phyloP scores from a whole-genome alignment of 2,797 vertebrate genomes.

The Micropoecilia bifurca region DNA sequence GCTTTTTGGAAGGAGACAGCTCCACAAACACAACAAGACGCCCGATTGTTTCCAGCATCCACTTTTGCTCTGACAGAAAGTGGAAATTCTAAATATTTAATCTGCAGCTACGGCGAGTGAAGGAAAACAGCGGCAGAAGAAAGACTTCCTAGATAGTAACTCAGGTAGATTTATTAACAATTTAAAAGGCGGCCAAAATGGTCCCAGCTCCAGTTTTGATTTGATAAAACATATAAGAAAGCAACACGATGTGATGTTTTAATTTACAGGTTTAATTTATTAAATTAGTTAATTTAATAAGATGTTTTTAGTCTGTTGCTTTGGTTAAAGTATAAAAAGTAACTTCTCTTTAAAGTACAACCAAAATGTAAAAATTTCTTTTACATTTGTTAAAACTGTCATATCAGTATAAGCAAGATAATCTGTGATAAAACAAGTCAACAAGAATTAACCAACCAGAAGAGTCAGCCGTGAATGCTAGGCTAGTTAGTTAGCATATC shows the following conservation, averaged over 20 bases:
- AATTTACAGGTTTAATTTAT: not conserved
- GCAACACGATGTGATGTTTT: not conserved
- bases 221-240: not conserved
- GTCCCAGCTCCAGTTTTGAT: not conserved
- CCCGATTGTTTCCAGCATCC: not conserved
- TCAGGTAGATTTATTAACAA: not conserved
- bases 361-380: too few species aligned
- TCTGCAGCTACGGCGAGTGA: not conserved
- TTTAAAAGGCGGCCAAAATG: not conserved
- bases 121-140: not conserved
- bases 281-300: not conserved
- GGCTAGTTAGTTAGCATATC: too few species aligned
- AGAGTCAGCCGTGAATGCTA: too few species aligned
- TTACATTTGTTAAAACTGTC: too few species aligned
- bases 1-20: not conserved
- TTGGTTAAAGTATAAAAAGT: too few species aligned
- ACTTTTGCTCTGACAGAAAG: slow-evolving; percentile 2
- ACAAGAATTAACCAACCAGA: too few species aligned
- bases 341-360: too few species aligned
- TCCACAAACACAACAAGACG: slow-evolving; percentile 1
- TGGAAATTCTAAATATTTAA: not conserved
- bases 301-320: not conserved
- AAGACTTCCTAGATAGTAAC: not conserved
- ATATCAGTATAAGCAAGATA: too few species aligned
- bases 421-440: too few species aligned